Evolutionary conservation across 64 coral and sea anemone species (phyloP).

Genomic region (Stichodactyla mertensii): DNA sequence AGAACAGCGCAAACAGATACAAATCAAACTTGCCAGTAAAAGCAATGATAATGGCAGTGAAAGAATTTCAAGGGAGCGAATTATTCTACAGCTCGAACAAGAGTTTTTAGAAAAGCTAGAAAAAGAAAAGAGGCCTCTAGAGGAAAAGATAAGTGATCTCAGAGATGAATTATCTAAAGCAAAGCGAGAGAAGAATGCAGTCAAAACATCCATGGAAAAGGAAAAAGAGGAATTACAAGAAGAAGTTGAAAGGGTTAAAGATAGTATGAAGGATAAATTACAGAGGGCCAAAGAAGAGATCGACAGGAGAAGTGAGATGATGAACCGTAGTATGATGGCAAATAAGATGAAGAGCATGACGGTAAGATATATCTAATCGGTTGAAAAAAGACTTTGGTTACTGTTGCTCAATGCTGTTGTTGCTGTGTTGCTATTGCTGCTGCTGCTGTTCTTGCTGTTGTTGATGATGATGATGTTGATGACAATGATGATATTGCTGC

Average conservation of each 20-base stretch:
- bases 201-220: conserved; percentile 54
- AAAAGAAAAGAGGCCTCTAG: conserved; percentile 58
- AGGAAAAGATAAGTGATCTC: conserved; percentile 73
- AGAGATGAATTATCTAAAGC: conserved; percentile 62
- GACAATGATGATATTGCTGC: too few species aligned
- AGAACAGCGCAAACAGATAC: conserved; percentile 81
- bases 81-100: conserved; percentile 69
- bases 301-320: conserved; percentile 50
- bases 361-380: neutral
- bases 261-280: conserved; percentile 62
- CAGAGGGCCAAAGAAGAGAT: conserved; percentile 74
- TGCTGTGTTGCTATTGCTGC: too few species aligned
- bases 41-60: conserved; percentile 2
- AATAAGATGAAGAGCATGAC: conserved; percentile 24
- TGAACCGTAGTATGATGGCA: conserved; percentile 10
- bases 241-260: conserved; percentile 67
- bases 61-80: conserved; percentile 22
- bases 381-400: neutral
- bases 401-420: neutral
- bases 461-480: neutral
- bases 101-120: conserved; percentile 56
- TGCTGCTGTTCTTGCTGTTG: neutral
- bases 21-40: conserved; percentile 58
- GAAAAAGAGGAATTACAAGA: conserved; percentile 78
- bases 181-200: conserved; percentile 52